phyloP scores from a whole-genome alignment of 2,797 vertebrate genomes.

The Sphenopsis melanotis region DNA sequence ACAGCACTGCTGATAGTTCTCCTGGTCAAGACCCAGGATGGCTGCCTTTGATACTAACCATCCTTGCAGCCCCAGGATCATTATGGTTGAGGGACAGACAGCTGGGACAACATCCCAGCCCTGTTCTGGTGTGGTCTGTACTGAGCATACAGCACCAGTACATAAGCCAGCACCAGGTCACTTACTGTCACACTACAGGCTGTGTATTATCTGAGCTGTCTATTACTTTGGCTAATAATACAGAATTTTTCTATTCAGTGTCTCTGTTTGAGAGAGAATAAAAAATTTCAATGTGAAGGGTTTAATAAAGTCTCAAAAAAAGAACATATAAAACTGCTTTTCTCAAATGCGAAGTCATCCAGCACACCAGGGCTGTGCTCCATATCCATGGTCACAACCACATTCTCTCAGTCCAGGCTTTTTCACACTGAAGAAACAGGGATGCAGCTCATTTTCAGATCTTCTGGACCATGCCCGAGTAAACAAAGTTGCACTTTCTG shows the following conservation, averaged over 20 bases:
- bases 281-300: neutral
- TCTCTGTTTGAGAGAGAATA: neutral
- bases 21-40: neutral
- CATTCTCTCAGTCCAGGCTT: neutral
- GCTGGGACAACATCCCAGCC: accelerated
- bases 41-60: neutral
- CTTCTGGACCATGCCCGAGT: neutral
- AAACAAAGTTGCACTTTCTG: neutral
- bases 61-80: neutral
- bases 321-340: neutral
- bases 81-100: neutral
- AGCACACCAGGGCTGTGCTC: neutral
- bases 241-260: neutral
- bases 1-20: neutral
- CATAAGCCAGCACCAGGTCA: accelerated
- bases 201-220: neutral
- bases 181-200: neutral
- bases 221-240: neutral
- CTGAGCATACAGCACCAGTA: neutral
- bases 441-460: neutral
- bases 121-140: neutral
- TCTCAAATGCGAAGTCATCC: neutral
- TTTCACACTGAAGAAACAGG: neutral
- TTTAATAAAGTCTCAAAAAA: neutral
- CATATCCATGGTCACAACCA: neutral